Conservation (phyloP, 2,113 vertebrate genomes). For the Carlito syrichta region DNA sequence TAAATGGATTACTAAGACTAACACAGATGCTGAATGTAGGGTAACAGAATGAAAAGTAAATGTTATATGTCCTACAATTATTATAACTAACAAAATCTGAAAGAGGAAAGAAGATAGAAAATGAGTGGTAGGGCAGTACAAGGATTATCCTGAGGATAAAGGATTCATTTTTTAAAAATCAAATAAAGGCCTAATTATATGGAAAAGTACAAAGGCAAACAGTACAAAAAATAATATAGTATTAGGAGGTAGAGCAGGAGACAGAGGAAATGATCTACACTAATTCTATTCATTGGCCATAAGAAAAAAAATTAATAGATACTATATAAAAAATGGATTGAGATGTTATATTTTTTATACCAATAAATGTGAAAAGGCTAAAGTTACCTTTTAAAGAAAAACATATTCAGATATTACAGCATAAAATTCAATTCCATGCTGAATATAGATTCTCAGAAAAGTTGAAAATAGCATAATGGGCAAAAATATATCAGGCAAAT, state of each 20-base stretch:
- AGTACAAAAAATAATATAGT: neutral
- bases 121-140: neutral
- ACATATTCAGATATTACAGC: neutral
- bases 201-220: neutral
- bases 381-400: neutral
- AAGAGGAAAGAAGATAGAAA: neutral
- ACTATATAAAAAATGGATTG: neutral
- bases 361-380: neutral
- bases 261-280: neutral
- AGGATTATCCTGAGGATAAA: neutral
- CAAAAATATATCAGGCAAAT: neutral
- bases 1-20: neutral
- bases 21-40: neutral
- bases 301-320: neutral
- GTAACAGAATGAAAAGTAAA: neutral
- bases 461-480: neutral
- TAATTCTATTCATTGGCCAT: neutral
- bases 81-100: neutral
- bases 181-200: neutral
- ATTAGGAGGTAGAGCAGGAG: neutral
- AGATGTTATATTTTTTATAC: neutral
- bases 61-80: neutral
- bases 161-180: neutral
- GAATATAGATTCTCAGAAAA: neutral
- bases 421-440: neutral